Base-by-base conservation (phyloP, 2,888 invertebrate species). In the Lepidochitona cinerea region DNA sequence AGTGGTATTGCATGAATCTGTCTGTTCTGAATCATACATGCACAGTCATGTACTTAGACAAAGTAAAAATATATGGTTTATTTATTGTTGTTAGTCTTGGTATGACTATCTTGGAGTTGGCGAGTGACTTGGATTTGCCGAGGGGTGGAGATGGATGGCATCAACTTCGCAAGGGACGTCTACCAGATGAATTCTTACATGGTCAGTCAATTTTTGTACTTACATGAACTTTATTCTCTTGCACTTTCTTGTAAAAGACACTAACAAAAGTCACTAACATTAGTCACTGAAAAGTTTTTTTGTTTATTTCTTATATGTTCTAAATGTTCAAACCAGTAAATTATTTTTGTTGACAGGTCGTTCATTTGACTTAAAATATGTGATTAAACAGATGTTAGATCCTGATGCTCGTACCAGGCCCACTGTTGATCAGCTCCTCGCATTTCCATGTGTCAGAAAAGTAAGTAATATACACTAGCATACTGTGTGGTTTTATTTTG, bases 61-160 rank as follows among this genome's bases (percentile, higher is more conserved):
- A 67, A 36, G n/a, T 69, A 37, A 18, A 53, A 18, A 14, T 29
- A 33, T 6, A 32, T 37, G n/a, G 29, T 49, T 6, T 18, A 9
- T 54, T 37, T 0, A 66, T 66, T 65, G 69, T 66, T 76, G 82
- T 78, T 83, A 91, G 94, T 84, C 90, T 96, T 66, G 95, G 95
- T 3, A 93, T 95, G 79, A 93, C 94, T 4, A 92, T 95, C 77
- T 88, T 95, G 69, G 95, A 95, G 87, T 86, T 95, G 54, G 93
- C 94, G 0, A 93, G 93, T 79, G 94, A 94, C 89, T 92, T 95
- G 75, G 93, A 94, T 79, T 89, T 95, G 72, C 95, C 95, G 0
- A 90, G 92, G 53, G 93, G 93, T 80, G 95, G 95, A 0, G 92
- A 93, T 0, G 90, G 93, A 35, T 95, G 95, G 95, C 94, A 94